Conservation (phyloP, 1,140 invertebrate genomes). For the Pogonomyrmex barbatus region DNA sequence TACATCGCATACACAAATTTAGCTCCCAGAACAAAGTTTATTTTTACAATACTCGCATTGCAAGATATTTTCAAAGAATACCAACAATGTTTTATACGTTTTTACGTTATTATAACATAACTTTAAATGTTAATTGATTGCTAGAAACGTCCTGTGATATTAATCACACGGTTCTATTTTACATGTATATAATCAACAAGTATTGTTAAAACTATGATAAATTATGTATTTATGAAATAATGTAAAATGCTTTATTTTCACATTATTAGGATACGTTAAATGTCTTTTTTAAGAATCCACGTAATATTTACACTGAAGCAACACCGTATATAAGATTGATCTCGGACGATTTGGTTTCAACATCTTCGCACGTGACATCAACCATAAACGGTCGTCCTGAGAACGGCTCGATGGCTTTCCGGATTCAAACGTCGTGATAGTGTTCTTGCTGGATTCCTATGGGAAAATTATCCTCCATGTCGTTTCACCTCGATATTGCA, state of each 20-base stretch:
- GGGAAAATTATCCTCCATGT: slow-evolving; percentile 81
- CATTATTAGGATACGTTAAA: slow-evolving; percentile 8
- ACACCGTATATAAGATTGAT: not conserved
- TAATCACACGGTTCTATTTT: not conserved
- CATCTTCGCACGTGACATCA: slow-evolving; percentile 78
- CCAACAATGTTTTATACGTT: not conserved
- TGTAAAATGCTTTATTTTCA: not conserved
- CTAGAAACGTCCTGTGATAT: not conserved
- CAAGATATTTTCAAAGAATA: slow-evolving; percentile 9
- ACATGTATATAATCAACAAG: not conserved
- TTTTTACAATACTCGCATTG: slow-evolving; percentile 18
- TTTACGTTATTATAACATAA: not conserved
- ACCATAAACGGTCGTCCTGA: slow-evolving; percentile 75
- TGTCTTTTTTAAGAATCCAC: slow-evolving; percentile 40
- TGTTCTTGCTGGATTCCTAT: slow-evolving; percentile 76
- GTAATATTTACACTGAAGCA: slow-evolving; percentile 15
- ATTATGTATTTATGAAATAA: not conserved
- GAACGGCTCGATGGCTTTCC: slow-evolving; percentile 52
- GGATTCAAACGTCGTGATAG: slow-evolving; percentile 80
- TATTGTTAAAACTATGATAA: not conserved
- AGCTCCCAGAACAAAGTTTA: slow-evolving; percentile 13
- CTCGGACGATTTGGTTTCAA: slow-evolving; percentile 37
- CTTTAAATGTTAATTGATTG: not conserved
- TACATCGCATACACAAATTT: slow-evolving; percentile 34
- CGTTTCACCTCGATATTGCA: slow-evolving; percentile 71